Conservation (phyloP, 2,888 invertebrate genomes). For the Deilephila elpenor region DNA sequence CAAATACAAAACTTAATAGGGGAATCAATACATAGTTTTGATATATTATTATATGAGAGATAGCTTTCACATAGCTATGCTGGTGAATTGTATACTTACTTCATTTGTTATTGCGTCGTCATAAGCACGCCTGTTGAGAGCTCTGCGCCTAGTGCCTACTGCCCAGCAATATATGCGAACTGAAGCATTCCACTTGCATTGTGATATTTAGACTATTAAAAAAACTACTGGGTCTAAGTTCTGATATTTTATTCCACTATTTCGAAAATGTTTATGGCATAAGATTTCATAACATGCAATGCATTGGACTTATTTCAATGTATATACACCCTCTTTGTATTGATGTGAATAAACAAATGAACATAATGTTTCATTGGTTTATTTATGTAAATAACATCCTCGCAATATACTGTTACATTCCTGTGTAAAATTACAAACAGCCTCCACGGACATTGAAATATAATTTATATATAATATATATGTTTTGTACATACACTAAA, state of each 20-base stretch:
- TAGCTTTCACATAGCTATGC: no score
- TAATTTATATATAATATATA: slow-evolving; percentile 11
- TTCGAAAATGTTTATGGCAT: slow-evolving; percentile 6
- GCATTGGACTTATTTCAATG: background rate
- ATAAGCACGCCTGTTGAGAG: no score
- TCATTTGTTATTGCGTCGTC: no score
- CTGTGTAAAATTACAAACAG: slow-evolving; percentile 73
- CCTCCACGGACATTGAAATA: slow-evolving; percentile 39
- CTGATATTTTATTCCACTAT: slow-evolving; percentile 14
- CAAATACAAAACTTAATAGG: no score
- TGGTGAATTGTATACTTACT: no score
- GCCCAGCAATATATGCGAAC: no score
- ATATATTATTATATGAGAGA: no score
- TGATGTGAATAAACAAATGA: slow-evolving; percentile 14
- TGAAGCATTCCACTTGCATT: background rate
- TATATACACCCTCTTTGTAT: background rate
- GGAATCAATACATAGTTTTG: no score
- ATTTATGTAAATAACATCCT: slow-evolving; percentile 69
- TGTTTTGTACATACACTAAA: slow-evolving; percentile 24
- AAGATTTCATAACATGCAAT: background rate
- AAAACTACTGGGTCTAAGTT: slow-evolving; percentile 12
- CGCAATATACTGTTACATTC: slow-evolving; percentile 61
- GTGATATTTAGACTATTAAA: background rate
- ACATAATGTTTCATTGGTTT: slow-evolving; percentile 52
- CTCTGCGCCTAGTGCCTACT: no score